These are phyloP conservation scores for Dynastes tityus DNA, from an alignment of 2,888 invertebrate genomes.

Conservation along the genomic window DNA sequence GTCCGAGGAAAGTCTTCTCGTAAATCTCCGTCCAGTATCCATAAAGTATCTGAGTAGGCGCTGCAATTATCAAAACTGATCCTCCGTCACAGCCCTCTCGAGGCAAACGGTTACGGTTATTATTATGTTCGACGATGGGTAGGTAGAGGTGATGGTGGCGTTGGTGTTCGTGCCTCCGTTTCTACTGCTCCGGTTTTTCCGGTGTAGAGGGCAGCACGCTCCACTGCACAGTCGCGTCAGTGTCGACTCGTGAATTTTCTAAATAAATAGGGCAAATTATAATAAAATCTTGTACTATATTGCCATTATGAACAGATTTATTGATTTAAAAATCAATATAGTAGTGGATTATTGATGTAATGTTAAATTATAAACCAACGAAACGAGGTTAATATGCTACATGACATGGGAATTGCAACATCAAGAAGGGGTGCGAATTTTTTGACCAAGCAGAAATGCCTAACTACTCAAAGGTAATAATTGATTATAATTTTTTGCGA, in stretches of 20 bases:
- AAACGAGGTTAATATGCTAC: too few species aligned
- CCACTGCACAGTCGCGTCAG: neutral
- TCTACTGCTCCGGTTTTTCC: conserved; percentile 41
- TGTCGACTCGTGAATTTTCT: neutral
- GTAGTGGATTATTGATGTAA: too few species aligned
- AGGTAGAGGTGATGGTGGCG: conserved; percentile 23
- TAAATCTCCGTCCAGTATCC: conserved; percentile 59
- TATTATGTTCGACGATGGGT: conserved; percentile 53
- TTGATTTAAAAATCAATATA: too few species aligned
- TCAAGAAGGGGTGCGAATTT: too few species aligned
- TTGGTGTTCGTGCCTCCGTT: conserved; percentile 17
- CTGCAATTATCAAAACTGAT: conserved; percentile 58
- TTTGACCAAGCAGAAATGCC: too few species aligned
- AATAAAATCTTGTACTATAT: neutral
- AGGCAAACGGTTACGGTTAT: conserved; percentile 59
- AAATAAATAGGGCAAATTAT: neutral
- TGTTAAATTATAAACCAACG: too few species aligned
- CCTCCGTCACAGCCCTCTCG: conserved; percentile 54
- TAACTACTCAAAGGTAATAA: too few species aligned
- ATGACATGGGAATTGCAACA: too few species aligned
- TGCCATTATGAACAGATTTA: too few species aligned
- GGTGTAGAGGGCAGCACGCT: conserved; percentile 38
- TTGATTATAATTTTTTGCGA: too few species aligned
- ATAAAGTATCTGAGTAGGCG: conserved; percentile 59
- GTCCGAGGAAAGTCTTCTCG: conserved; percentile 32